Evolutionary conservation across 2,113 vertebrate genomes (phyloP), one percentile per base, ranked within the genome.

Genomic region (Engystomops pustulosus): DNA sequence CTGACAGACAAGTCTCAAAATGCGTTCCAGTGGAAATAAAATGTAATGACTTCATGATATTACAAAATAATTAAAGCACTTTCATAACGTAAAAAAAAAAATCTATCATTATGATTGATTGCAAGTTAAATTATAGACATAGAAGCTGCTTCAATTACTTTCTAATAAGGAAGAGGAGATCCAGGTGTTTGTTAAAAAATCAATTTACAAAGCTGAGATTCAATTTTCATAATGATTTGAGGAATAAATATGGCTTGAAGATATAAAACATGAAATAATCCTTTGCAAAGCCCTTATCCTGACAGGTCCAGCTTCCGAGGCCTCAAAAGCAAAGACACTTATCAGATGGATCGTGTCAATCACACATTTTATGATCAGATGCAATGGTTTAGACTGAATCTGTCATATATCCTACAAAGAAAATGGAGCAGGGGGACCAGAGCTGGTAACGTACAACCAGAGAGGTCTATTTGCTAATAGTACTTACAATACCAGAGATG

Each of bases 71-170:
- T 78, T 78, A 77, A 77, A 77, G 74, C 30, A 55, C 30, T 55
- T 55, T 55, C 20, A 38, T 60, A 58, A 77, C n/a, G 9, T 5
- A 23, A 58, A 58, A 74, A 67, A 34, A 67, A 34, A 67, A 41
- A 53, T 25, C 75, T 38, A 58, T 78, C 75, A 78, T 60, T 38
- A 78, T 77, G 51, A 77, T 77, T 77, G 74, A 79, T 79, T 79
- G 77, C 58, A 30, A 67, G 58, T 27, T n/a, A 67, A 79, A 65
- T 62, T 67, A 79, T 79, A 79, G 58, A 41, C 58, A 65, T 79
- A 14, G 51, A 41, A 15, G 53, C 34, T 41, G n/a, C 49, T 60
- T 77, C 75, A 78, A 78, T 58, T 78, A 55, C 74, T 77, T 77
- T 58, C 45, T 58, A 55, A 77, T 55, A 77, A 77, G 74, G 74